Evolutionary conservation across 2,888 invertebrate genomes (phyloP).

Genomic region (Netelia fuscicornis): DNA sequence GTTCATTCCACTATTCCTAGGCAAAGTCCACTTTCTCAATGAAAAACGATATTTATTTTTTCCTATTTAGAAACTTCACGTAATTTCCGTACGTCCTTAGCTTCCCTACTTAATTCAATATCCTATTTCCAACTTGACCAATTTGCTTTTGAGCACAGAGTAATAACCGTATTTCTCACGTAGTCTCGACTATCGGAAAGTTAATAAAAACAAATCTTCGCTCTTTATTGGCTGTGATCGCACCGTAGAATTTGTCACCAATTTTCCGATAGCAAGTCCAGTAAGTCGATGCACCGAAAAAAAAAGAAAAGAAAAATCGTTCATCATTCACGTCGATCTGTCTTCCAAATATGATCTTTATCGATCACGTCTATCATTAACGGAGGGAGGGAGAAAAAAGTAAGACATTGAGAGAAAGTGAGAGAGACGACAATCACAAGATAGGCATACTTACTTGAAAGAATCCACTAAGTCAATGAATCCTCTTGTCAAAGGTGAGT

Average conservation of each 20-base stretch:
- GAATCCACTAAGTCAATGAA: constrained; percentile 83
- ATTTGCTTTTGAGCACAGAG: neutral
- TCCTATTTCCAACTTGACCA: neutral
- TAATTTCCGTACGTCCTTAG: neutral
- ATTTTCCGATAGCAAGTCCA: neutral
- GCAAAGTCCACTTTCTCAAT: neutral
- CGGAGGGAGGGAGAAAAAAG: constrained; percentile 72
- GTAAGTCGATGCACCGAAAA: constrained; percentile 13
- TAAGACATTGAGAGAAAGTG: constrained; percentile 71
- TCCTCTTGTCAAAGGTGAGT: constrained; percentile 83
- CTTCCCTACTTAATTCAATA: neutral
- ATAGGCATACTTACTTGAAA: constrained; percentile 83
- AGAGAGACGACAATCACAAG: constrained; percentile 82
- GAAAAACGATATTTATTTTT: neutral
- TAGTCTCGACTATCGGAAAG: neutral
- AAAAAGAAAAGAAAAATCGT: constrained; percentile 38
- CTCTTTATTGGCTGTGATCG: neutral
- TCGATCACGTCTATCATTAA: constrained; percentile 76
- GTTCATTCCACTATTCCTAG: neutral
- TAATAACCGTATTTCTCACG: neutral
- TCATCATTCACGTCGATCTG: constrained; percentile 52
- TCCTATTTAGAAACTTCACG: neutral
- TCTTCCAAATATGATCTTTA: constrained; percentile 62
- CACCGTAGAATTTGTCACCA: constrained; percentile 6
- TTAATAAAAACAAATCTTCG: neutral